Conservation (phyloP, 1,140 invertebrate species). For the Wasmannia auropunctata region DNA sequence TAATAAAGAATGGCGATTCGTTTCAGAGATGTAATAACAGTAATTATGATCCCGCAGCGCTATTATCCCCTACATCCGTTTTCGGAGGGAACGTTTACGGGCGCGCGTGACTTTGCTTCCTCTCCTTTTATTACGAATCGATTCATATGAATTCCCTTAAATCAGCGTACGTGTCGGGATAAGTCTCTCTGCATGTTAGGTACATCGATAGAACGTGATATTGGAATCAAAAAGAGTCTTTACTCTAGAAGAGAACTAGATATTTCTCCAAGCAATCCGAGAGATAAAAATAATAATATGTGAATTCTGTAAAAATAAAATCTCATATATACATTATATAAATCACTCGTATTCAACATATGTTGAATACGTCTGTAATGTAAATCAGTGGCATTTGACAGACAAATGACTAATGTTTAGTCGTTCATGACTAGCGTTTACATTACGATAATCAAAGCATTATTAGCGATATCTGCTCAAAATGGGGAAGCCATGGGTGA, state of each 20-base stretch:
- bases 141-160: slow-evolving; percentile 50
- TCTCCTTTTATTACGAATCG: slow-evolving; percentile 32
- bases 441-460: slow-evolving; percentile 7
- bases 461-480: not conserved
- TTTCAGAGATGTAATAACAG: slow-evolving; percentile 55
- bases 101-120: slow-evolving; percentile 31
- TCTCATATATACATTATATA: not conserved
- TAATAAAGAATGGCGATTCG: slow-evolving; percentile 51
- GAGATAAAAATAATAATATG: not conserved
- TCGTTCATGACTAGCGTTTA: not conserved
- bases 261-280: not conserved
- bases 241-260: not conserved
- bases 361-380: not conserved
- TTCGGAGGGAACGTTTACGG: slow-evolving; percentile 42
- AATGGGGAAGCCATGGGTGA: not conserved
- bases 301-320: not conserved
- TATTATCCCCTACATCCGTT: slow-evolving; percentile 45
- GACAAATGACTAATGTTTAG: not conserved
- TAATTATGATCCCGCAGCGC: slow-evolving; percentile 48
- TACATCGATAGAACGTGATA: slow-evolving; percentile 45
- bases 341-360: not conserved
- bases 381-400: not conserved
- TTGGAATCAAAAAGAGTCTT: slow-evolving; percentile 12
- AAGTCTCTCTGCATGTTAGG: slow-evolving; percentile 30
- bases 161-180: slow-evolving; percentile 56